These are phyloP conservation scores for Anoplopoma fimbria DNA, from an alignment of 2,113 vertebrate species.

Conservation along the genomic window DNA sequence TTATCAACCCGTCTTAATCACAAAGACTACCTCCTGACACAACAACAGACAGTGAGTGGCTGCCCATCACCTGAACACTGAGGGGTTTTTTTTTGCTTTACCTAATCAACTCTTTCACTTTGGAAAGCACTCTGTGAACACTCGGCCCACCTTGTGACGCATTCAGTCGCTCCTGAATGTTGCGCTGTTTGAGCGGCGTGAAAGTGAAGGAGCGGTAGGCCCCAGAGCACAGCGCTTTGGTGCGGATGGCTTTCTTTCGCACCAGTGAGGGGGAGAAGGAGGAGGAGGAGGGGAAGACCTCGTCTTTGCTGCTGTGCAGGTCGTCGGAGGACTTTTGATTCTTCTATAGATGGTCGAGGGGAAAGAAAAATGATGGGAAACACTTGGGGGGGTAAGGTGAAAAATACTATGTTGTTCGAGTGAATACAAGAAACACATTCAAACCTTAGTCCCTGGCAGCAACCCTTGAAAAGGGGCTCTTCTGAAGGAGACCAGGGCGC, in stretches of 20 bases:
- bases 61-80: conserved; percentile 36
- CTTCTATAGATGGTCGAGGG: conserved; percentile 29
- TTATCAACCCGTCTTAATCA: neutral
- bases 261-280: conserved; percentile 90
- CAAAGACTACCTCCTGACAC: conserved; percentile 28
- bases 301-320: conserved; percentile 71
- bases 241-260: conserved; percentile 94
- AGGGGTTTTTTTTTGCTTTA: conserved; percentile 70
- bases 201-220: conserved; percentile 93
- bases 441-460: conserved; percentile 79
- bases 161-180: conserved; percentile 82
- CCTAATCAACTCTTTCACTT: conserved; percentile 81
- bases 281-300: conserved; percentile 85
- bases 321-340: conserved; percentile 44
- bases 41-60: conserved; percentile 48
- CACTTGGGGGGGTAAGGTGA: neutral
- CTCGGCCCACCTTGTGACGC: conserved; percentile 81
- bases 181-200: conserved; percentile 86
- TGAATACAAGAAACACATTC: too few relatives aligned
- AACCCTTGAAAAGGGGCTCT: conserved; percentile 84
- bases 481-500: conserved; percentile 93
- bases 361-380: neutral
- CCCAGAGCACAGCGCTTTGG: conserved; percentile 91
- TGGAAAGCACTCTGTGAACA: conserved; percentile 79
- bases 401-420: neutral